phyloP scores from a whole-genome alignment of 2,113 vertebrate species.

The Sitta europaea region DNA sequence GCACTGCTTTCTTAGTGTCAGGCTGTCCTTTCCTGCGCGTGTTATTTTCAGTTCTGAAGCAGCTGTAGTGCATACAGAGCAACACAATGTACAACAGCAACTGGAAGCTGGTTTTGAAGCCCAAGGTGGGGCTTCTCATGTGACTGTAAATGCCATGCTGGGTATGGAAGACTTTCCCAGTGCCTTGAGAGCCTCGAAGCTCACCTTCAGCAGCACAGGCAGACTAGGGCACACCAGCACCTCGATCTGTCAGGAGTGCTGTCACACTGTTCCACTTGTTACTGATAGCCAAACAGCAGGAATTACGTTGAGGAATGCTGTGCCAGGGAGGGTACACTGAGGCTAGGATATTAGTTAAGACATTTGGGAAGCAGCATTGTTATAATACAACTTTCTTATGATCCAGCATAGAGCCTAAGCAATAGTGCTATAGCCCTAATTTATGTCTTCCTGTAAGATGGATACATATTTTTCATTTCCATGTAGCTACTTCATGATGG shows the following conservation, averaged over 20 bases:
- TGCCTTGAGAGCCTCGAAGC: background rate
- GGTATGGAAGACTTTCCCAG: background rate
- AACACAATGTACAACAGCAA: background rate
- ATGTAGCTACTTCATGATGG: background rate
- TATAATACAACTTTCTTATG: background rate
- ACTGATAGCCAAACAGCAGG: background rate
- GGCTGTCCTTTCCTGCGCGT: background rate
- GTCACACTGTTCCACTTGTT: background rate
- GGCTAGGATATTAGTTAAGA: no score
- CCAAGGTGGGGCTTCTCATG: background rate
- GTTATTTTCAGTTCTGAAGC: background rate
- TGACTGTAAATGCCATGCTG: fast-evolving
- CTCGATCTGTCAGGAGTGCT: background rate
- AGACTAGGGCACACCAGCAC: background rate
- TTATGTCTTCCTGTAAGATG: background rate
- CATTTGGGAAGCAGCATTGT: background rate
- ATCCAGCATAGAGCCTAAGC: background rate
- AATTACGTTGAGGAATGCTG: background rate
- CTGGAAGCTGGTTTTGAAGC: background rate
- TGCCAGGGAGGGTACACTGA: background rate
- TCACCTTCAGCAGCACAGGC: background rate
- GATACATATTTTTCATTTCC: background rate
- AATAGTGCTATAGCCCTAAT: background rate
- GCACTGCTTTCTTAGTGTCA: background rate
- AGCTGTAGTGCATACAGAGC: fast-evolving